Conservation (phyloP, 2,797 vertebrate genomes). For the Coreius guichenoti region DNA sequence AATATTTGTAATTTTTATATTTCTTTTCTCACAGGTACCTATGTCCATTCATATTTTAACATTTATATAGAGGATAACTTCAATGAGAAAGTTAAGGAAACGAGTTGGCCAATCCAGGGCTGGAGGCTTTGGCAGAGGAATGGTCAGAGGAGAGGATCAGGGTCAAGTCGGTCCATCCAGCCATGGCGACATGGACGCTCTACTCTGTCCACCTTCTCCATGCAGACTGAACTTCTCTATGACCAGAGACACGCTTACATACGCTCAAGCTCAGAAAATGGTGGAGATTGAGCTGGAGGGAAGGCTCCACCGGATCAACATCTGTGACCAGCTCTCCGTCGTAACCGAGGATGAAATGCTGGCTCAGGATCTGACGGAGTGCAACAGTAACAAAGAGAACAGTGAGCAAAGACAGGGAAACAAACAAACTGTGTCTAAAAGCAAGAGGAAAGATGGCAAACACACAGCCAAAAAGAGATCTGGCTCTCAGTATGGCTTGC, state of each 20-base stretch:
- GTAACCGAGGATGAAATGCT: conserved; percentile 97
- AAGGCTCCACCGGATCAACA: conserved; percentile 94
- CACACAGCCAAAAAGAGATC: conserved; percentile 78
- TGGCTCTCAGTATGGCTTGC: conserved; percentile 69
- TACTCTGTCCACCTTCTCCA: conserved; percentile 88
- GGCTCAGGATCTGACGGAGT: conserved; percentile 95
- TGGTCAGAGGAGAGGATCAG: conserved; percentile 81
- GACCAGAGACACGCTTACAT: conserved; percentile 90
- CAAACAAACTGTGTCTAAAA: conserved; percentile 81
- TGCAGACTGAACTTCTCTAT: conserved; percentile 92
- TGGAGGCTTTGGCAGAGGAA: conserved; percentile 76
- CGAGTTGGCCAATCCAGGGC: conserved; percentile 81
- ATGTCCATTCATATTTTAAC: conserved; percentile 19
- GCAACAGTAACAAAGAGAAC: conserved; percentile 99
- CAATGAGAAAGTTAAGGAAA: conserved; percentile 88
- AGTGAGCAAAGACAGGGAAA: conserved; percentile 87
- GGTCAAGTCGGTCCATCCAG: conserved; percentile 66
- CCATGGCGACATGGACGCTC: conserved; percentile 50
- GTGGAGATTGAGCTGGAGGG: conserved; percentile 97
- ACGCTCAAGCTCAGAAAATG: conserved; percentile 96
- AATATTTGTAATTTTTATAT: not conserved
- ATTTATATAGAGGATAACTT: conserved; percentile 66
- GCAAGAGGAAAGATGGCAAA: conserved; percentile 85
- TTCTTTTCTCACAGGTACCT: conserved; percentile 7
- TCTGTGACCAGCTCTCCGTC: conserved; percentile 91